Conservation (phyloP, 2,888 invertebrate genomes). For the Hirtodrosophila cameraria region DNA sequence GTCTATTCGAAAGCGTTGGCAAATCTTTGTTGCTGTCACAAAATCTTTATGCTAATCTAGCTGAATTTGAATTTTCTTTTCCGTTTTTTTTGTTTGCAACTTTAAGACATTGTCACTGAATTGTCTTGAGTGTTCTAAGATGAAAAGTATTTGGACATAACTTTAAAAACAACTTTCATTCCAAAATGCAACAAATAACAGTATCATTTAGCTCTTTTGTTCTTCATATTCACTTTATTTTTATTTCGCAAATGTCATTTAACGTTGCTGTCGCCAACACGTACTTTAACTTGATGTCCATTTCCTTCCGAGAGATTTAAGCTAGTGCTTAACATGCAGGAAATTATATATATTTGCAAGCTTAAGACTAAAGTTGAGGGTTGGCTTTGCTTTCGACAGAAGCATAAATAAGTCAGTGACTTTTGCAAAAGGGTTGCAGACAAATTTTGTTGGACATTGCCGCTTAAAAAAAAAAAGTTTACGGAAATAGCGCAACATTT, state of each 20-base stretch:
- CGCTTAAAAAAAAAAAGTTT: slow-evolving; percentile 1
- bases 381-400: slow-evolving; percentile 20
- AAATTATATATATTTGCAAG: slow-evolving; percentile 55
- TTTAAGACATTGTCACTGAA: slow-evolving; percentile 3
- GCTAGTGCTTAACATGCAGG: slow-evolving; percentile 36
- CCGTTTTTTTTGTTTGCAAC: slow-evolving; percentile 1
- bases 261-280: slow-evolving; percentile 9
- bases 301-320: slow-evolving; percentile 37
- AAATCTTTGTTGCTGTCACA: slow-evolving; percentile 34
- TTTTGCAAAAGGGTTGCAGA: slow-evolving; percentile 31
- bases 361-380: slow-evolving; percentile 9
- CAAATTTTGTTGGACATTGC: slow-evolving; percentile 60
- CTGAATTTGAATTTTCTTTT: slow-evolving; percentile 30
- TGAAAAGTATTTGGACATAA: neutral
- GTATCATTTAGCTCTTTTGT: neutral
- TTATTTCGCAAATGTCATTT: neutral
- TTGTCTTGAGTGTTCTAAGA: neutral
- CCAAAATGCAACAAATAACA: too few relatives aligned
- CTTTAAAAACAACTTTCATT: too few relatives aligned
- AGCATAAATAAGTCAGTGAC: slow-evolving; percentile 29
- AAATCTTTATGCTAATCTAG: slow-evolving; percentile 63
- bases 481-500: slow-evolving; percentile 62
- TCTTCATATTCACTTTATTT: neutral
- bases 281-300: slow-evolving; percentile 26
- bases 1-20: neutral